phyloP scores from a whole-genome alignment of 2,113 vertebrate species.

The Protobothrops flavoviridis region DNA sequence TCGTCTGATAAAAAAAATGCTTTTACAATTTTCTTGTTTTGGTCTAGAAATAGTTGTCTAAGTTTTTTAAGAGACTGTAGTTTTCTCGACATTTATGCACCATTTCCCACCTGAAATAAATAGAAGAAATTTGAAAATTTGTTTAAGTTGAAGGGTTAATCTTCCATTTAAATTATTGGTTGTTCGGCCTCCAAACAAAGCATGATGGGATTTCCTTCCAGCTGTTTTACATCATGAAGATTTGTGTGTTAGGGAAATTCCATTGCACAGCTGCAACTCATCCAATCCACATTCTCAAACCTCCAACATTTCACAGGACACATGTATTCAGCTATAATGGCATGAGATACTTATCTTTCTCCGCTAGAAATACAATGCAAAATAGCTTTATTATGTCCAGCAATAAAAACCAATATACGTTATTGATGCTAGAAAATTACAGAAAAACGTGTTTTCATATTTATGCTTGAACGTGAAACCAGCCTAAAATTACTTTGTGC shows the following conservation, averaged over 20 bases:
- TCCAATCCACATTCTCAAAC: slow-evolving; percentile 55
- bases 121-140: background rate
- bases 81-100: background rate
- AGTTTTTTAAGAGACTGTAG: background rate
- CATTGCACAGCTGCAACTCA: slow-evolving; percentile 74
- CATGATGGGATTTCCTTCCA: slow-evolving; percentile 83
- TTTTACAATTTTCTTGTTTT: background rate
- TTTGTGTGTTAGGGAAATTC: slow-evolving; percentile 72
- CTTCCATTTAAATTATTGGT: slow-evolving; percentile 48
- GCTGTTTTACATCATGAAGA: slow-evolving; percentile 78
- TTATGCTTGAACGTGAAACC: background rate
- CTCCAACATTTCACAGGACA: slow-evolving; percentile 43
- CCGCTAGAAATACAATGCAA: background rate
- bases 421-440: background rate
- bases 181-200: slow-evolving; percentile 52
- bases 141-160: slow-evolving; percentile 57
- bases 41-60: background rate
- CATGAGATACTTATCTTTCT: background rate
- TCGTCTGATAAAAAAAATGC: background rate
- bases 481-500: background rate
- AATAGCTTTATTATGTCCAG: background rate
- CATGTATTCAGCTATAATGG: slow-evolving; percentile 7
- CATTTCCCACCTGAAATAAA: background rate
- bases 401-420: background rate
- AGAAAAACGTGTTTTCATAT: background rate